Percentiles rank a stretch among this genome's conserved stretches.
These are phyloP conservation scores for Drymodes brunneopygia DNA, from an alignment of 2,113 vertebrate species.

Conservation along the genomic window DNA sequence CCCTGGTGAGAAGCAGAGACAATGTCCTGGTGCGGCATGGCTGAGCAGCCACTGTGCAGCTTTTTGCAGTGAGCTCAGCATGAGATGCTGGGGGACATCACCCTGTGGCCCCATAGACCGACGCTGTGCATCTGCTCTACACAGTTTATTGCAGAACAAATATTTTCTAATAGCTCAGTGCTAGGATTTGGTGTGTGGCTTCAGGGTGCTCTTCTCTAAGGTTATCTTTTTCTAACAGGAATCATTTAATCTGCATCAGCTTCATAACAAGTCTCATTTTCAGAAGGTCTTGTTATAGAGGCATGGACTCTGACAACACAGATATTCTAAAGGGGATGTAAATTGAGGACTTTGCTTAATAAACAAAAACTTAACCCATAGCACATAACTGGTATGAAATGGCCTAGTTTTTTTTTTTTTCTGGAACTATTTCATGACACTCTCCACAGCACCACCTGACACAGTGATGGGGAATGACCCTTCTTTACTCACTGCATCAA, in stretches of 20 bases:
- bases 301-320: not conserved
- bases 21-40: rapidly evolving
- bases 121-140: not conserved
- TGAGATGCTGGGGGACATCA: not conserved
- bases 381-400: not conserved
- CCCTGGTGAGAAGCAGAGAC: not conserved
- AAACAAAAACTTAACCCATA: not conserved
- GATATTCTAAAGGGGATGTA: not conserved
- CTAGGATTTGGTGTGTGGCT: not conserved
- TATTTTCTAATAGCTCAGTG: not conserved
- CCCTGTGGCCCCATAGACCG: not conserved
- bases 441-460: not conserved
- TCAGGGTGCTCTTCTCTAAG: not conserved
- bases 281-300: not conserved
- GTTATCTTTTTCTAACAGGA: not conserved
- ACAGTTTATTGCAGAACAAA: not conserved
- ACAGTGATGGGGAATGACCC: not conserved
- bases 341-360: not conserved
- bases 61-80: not conserved
- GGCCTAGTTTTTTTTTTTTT: not conserved
- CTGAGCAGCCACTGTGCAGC: not conserved
- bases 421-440: not conserved
- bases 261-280: not conserved
- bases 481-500: not conserved
- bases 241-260: not conserved